A percentile compares a stretch with the other conserved stretches of the same genome.
Conservation (phyloP, 2,888 invertebrate species). For the Drosophila infuscata region DNA sequence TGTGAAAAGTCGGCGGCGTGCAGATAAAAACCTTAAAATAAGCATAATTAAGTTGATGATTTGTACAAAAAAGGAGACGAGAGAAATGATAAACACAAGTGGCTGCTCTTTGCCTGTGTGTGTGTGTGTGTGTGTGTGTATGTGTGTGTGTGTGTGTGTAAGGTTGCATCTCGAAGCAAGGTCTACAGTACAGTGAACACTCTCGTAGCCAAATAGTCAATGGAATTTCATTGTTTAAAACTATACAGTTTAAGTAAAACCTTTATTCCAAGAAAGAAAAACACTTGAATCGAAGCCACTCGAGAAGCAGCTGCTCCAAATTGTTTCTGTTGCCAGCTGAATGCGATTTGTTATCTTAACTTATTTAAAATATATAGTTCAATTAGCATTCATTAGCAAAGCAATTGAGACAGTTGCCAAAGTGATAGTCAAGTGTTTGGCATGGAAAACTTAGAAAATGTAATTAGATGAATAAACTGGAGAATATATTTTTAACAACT, state of each 20-base stretch:
- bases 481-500: neutral
- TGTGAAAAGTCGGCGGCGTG: slow-evolving; percentile 75
- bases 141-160: slow-evolving; percentile 18
- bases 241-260: neutral
- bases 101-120: slow-evolving; percentile 20
- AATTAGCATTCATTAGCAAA: slow-evolving; percentile 24
- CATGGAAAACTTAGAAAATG: neutral
- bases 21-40: slow-evolving; percentile 80
- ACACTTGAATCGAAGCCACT: slow-evolving; percentile 25
- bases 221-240: slow-evolving; percentile 9
- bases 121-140: slow-evolving; percentile 11
- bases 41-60: slow-evolving; percentile 83
- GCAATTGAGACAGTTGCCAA: neutral
- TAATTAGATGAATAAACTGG: neutral
- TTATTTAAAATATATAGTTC: slow-evolving; percentile 13
- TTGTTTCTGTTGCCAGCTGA: neutral
- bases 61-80: slow-evolving; percentile 76
- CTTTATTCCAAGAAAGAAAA: slow-evolving; percentile 7
- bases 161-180: slow-evolving; percentile 37
- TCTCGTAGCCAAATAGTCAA: slow-evolving; percentile 12
- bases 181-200: slow-evolving; percentile 38
- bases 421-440: slow-evolving; percentile 13
- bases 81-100: slow-evolving; percentile 74
- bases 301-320: slow-evolving; percentile 5
- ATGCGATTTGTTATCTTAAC: slow-evolving; percentile 18